Percentiles rank a stretch among this genome's conserved stretches.
These are phyloP conservation scores for Acanthornis magna DNA, from an alignment of 2,797 vertebrate genomes.

Conservation along the genomic window DNA sequence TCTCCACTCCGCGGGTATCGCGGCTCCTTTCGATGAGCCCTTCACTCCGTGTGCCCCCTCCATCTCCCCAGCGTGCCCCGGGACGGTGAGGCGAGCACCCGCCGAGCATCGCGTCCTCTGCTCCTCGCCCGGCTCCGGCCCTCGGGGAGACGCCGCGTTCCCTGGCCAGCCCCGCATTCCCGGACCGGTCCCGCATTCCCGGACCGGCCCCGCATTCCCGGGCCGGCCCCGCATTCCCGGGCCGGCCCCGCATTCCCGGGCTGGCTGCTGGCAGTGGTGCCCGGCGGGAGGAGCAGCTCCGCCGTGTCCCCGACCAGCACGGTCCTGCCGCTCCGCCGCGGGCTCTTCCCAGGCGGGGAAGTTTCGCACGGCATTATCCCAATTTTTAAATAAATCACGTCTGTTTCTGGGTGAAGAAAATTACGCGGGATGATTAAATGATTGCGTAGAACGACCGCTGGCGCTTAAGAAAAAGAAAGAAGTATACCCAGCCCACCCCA, in stretches of 20 bases:
- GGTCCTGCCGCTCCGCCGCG: neutral
- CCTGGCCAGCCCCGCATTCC: too few species aligned
- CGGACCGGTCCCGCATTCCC: too few species aligned
- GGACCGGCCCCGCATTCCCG: too few species aligned
- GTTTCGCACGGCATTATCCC: neutral
- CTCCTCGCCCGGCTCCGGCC: too few species aligned
- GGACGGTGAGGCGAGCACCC: fast-evolving
- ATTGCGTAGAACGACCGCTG: neutral
- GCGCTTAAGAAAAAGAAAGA: neutral
- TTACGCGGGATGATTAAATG: neutral
- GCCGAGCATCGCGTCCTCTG: neutral
- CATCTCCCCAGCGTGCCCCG: fast-evolving
- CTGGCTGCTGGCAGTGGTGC: neutral
- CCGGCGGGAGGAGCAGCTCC: neutral
- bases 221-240: too few species aligned
- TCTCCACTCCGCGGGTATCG: fast-evolving
- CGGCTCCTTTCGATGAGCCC: neutral
- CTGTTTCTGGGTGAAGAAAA: neutral
- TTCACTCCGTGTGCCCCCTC: fast-evolving
- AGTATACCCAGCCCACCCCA: neutral
- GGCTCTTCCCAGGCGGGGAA: neutral
- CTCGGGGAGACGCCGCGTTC: too few species aligned
- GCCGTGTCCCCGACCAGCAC: neutral
- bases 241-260: too few species aligned
- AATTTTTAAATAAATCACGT: neutral